A percentile compares a stretch with the other conserved stretches of the same genome.
Conservation (phyloP, 2,888 invertebrate species). For the Phengaris arion region DNA sequence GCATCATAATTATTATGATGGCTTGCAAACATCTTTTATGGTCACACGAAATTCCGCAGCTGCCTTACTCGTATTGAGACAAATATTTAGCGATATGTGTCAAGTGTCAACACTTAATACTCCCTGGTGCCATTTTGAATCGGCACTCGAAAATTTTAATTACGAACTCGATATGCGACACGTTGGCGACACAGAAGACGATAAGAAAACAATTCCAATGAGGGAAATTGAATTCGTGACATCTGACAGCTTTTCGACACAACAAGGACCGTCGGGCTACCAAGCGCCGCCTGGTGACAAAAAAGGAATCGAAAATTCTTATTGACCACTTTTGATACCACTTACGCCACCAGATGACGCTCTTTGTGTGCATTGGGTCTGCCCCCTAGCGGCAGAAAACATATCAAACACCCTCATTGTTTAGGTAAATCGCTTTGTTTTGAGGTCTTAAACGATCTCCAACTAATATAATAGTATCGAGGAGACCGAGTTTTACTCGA, state of each 20-base stretch:
- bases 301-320: too few species aligned
- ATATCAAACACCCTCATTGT: background rate
- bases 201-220: too few species aligned
- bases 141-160: background rate
- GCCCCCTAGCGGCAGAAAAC: too few species aligned
- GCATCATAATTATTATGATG: background rate
- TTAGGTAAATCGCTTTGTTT: background rate
- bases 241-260: too few species aligned
- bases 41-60: constrained; percentile 18
- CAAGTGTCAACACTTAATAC: constrained; percentile 13
- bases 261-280: too few species aligned
- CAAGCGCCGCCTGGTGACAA: too few species aligned
- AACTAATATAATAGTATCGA: background rate
- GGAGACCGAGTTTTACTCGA: too few species aligned
- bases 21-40: constrained; percentile 13
- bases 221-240: too few species aligned
- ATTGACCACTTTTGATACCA: too few species aligned
- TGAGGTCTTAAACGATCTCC: background rate
- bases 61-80: background rate
- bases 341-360: too few species aligned
- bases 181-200: background rate
- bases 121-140: background rate
- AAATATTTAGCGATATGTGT: constrained; percentile 23
- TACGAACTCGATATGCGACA: background rate
- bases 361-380: too few species aligned